phyloP scores from a whole-genome alignment of 2,113 vertebrate species.

The Rostratula benghalensis region DNA sequence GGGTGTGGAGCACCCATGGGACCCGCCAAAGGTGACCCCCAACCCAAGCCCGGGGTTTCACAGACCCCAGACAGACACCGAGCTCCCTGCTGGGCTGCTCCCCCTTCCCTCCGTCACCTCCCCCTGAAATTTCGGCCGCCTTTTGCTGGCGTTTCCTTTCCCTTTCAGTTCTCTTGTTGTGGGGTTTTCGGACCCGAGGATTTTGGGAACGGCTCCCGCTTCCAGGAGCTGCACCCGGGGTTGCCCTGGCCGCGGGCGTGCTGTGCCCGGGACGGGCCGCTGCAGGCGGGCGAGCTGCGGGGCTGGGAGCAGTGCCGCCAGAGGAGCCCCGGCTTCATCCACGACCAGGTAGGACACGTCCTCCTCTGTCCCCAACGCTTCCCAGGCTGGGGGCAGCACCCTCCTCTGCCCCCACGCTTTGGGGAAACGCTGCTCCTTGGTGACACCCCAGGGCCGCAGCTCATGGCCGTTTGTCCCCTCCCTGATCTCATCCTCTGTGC shows the following conservation, averaged over 20 bases:
- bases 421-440: rapidly evolving
- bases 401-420: neutral
- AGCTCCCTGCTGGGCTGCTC: rapidly evolving
- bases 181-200: slow-evolving; percentile 65
- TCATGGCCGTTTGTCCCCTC: rapidly evolving
- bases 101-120: neutral
- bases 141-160: rapidly evolving
- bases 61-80: rapidly evolving
- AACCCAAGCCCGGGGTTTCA: rapidly evolving
- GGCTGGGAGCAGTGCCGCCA: slow-evolving; percentile 31
- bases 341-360: neutral
- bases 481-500: neutral
- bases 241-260: slow-evolving; percentile 23
- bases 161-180: slow-evolving; percentile 65
- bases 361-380: neutral
- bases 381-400: neutral
- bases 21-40: neutral
- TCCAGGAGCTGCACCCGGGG: slow-evolving; percentile 54
- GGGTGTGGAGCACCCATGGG: neutral
- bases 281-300: neutral
- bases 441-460: neutral
- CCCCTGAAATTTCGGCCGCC: rapidly evolving
- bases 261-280: slow-evolving; percentile 1
- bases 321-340: slow-evolving; percentile 22
- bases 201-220: slow-evolving; percentile 58